Evolutionary conservation across 2,797 vertebrate genomes (phyloP).

Genomic region (Xiphophorus birchmanni): DNA sequence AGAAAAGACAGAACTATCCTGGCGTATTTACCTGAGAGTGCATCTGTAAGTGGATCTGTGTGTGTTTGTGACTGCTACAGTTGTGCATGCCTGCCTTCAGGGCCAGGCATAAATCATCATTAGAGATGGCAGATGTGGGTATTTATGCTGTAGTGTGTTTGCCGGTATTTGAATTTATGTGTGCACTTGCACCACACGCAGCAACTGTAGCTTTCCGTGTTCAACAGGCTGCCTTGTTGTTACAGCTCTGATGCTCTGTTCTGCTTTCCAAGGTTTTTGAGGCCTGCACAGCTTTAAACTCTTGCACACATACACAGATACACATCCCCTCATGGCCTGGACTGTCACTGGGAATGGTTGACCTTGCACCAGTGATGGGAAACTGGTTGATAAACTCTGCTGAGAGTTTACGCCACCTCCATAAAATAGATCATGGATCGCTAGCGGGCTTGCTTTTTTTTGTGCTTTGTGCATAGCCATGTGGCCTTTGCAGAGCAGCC

Average conservation of each 20-base stretch:
- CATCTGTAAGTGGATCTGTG: slow-evolving; percentile 54
- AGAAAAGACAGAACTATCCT: slow-evolving; percentile 22
- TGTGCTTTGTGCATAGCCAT: slow-evolving; percentile 28
- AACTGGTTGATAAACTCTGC: slow-evolving; percentile 61
- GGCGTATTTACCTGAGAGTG: slow-evolving; percentile 52
- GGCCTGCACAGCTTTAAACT: slow-evolving; percentile 41
- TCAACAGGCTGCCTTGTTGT: slow-evolving; percentile 73
- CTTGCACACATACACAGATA: slow-evolving; percentile 9
- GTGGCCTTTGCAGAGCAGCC: slow-evolving; percentile 37
- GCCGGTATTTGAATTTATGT: slow-evolving; percentile 25
- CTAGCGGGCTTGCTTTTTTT: slow-evolving; percentile 14
- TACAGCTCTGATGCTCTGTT: slow-evolving; percentile 50
- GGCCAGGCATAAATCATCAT: slow-evolving; percentile 80
- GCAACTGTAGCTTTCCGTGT: slow-evolving; percentile 61
- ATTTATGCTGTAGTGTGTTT: slow-evolving; percentile 28
- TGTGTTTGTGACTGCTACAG: slow-evolving; percentile 73
- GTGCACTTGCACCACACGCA: slow-evolving; percentile 41
- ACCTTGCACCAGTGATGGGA: slow-evolving; percentile 66
- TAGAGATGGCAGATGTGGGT: slow-evolving; percentile 72
- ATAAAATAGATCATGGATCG: slow-evolving; percentile 37
- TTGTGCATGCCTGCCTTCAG: slow-evolving; percentile 72
- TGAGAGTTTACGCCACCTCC: slow-evolving; percentile 45
- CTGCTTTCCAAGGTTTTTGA: slow-evolving; percentile 60
- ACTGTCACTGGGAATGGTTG: slow-evolving; percentile 50
- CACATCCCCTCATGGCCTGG: slow-evolving; percentile 10